A percentile compares a stretch with the other conserved stretches of the same genome.
Evolutionary conservation across 2,888 invertebrate genomes (phyloP).

Genomic region (Clitarchus hookeri): DNA sequence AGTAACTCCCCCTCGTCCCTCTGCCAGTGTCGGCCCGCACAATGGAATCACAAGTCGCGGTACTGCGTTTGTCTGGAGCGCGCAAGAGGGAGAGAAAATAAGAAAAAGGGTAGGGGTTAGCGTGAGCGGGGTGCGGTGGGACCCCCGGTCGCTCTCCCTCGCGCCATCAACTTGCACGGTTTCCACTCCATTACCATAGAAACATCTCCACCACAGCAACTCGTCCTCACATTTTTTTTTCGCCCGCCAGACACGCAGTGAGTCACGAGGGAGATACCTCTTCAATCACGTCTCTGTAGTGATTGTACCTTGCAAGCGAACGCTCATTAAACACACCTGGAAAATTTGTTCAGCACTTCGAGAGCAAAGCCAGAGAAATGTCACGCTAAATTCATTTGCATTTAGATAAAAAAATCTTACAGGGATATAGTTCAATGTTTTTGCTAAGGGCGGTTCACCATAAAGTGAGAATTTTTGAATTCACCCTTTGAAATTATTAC

Average conservation of each 20-base stretch:
- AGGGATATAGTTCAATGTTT: too few relatives aligned
- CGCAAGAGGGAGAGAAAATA: too few relatives aligned
- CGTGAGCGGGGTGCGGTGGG: not conserved
- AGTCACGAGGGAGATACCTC: not conserved
- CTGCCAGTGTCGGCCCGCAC: not conserved
- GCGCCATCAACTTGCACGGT: conserved; percentile 9
- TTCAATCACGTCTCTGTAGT: not conserved
- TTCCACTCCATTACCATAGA: conserved; percentile 14
- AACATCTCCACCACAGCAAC: conserved; percentile 14
- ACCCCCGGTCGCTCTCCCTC: not conserved
- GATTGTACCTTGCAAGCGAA: not conserved
- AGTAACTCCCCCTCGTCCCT: not conserved
- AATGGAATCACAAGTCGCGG: conserved; percentile 22
- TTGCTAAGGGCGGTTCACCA: too few relatives aligned
- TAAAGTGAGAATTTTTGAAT: too few relatives aligned
- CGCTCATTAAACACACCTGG: too few relatives aligned
- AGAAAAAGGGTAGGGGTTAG: not conserved
- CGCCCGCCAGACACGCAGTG: not conserved
- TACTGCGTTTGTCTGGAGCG: conserved; percentile 5
- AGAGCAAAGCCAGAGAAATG: too few relatives aligned
- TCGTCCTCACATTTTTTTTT: not conserved
- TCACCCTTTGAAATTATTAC: too few relatives aligned
- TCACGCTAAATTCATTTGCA: too few relatives aligned
- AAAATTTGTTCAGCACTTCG: too few relatives aligned
- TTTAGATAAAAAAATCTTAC: too few relatives aligned